Conservation (phyloP, 2,888 invertebrate genomes). For the Phyto melanocephala region DNA sequence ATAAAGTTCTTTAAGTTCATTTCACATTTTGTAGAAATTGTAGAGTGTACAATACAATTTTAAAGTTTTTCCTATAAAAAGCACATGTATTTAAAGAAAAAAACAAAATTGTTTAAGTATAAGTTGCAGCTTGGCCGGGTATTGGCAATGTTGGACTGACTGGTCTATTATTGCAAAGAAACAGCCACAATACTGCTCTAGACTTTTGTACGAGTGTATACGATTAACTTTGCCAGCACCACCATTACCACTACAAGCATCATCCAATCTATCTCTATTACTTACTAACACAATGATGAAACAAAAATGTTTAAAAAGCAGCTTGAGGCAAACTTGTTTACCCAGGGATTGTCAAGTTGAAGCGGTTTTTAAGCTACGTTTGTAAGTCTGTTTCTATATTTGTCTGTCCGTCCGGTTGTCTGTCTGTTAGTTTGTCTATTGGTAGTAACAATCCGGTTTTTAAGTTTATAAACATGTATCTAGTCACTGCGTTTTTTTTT, state of each 20-base stretch:
- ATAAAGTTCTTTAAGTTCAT: conserved; percentile 22
- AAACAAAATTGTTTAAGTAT: conserved; percentile 24
- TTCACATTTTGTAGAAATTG: conserved; percentile 44
- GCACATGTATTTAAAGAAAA: no score
- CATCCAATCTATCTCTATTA: not conserved
- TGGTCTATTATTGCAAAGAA: conserved; percentile 54
- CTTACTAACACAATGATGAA: not conserved
- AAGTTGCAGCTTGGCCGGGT: conserved; percentile 23
- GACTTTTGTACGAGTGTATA: not conserved
- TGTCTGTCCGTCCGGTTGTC: not conserved
- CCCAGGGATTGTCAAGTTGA: conserved; percentile 67
- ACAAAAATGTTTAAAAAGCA: conserved; percentile 38
- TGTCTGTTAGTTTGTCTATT: conserved; percentile 17
- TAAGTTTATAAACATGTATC: conserved; percentile 55
- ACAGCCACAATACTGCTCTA: conserved; percentile 27
- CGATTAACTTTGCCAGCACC: not conserved
- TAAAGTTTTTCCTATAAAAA: conserved; percentile 9
- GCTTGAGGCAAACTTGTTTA: conserved; percentile 66
- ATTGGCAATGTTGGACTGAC: conserved; percentile 23
- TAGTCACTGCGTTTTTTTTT: conserved; percentile 36
- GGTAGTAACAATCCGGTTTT: conserved; percentile 61
- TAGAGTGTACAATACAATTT: conserved; percentile 32
- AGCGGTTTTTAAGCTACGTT: conserved; percentile 57
- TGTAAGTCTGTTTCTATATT: not conserved
- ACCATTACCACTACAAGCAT: not conserved